Base-by-base conservation (phyloP, 2,888 invertebrate genomes). In the Oscheius sp. region DNA sequence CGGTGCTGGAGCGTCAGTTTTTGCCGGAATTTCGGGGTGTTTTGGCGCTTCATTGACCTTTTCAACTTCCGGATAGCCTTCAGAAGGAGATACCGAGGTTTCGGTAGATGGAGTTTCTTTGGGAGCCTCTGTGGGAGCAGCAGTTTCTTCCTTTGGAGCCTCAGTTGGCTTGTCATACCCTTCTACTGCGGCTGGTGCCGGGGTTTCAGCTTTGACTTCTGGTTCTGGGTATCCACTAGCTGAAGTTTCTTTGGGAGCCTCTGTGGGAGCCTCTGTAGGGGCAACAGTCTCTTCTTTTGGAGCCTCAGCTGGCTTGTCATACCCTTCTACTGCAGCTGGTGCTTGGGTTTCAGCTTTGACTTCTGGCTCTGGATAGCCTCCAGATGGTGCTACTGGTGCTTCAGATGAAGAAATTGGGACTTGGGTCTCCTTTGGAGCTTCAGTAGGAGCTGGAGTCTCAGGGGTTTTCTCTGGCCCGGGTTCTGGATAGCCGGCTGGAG, bases 221-320 rank as follows among this genome's bases (percentile, higher is more conserved):
- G 12, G 47, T 22, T 41, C 73, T 14, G 72, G 68, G 14, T 45
- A 76, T 28, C 50, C 67, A 32, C 57, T 54, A 5, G 59, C 50
- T 32, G 81, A 82, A 45, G 57, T 78, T 70, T 73, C 85, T 20
- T 68, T 80, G 45, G 73, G 78, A 45, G 33, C 49, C 1, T 68
- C 68, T 30, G 57, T 80, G 41, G 72, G 78, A 44, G 24, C 44
- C 2, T 67, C 68, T 24, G 59, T 12, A 5, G 47, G 22, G 17
- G 45, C 8, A 8, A 17, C 17, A 5, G 4, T 20, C 12, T 20
- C 47, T 4, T 4, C 22, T 2, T 20, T 47, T 22, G 47, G 3
- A 5, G 14, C 22, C 22, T 2, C 47, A 22, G 24, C 22, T 24
- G 47, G 12, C 4, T 20, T 3, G 6, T 44, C 45, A 2, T 6